phyloP scores from a whole-genome alignment of 1,140 invertebrate species.

The Caerostris darwini region DNA sequence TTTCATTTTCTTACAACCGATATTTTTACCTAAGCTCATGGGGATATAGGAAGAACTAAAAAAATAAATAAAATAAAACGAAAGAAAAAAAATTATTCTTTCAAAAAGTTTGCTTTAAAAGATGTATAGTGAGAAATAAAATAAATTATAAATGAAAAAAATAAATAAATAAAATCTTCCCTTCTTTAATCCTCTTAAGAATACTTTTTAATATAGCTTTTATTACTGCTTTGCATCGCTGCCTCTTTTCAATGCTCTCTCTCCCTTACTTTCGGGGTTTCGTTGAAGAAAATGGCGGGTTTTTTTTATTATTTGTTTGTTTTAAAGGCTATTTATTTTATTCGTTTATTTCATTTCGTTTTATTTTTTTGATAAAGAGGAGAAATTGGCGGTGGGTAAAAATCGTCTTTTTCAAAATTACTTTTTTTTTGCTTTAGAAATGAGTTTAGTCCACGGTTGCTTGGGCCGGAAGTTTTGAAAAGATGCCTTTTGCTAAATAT shows the following conservation, averaged over 20 bases:
- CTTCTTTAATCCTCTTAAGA: constrained; percentile 56
- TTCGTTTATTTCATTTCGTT: background rate
- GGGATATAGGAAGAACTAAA: background rate
- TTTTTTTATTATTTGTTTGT: too few species aligned
- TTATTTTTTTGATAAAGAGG: background rate
- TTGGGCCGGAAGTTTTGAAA: constrained; percentile 14
- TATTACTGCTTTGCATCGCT: constrained; percentile 55
- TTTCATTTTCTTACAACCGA: constrained; percentile 37
- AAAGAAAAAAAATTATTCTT: constrained; percentile 39
- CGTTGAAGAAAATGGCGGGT: too few species aligned
- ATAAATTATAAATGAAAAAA: constrained; percentile 41
- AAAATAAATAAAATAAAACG: too few species aligned
- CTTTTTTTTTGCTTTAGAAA: too few species aligned
- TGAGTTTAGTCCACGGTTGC: background rate
- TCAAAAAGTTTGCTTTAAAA: constrained; percentile 66
- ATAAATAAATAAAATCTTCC: background rate
- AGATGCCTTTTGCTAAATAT: background rate
- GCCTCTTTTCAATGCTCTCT: background rate
- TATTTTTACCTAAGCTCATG: constrained; percentile 28
- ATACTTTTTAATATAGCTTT: constrained; percentile 74
- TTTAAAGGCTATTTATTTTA: too few species aligned
- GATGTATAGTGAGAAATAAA: constrained; percentile 69
- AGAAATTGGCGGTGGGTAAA: background rate
- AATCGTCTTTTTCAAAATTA: constrained; percentile 29
- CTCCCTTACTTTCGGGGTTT: background rate